phyloP scores from a whole-genome alignment of 2,113 vertebrate genomes.

The Spilogale gracilis region DNA sequence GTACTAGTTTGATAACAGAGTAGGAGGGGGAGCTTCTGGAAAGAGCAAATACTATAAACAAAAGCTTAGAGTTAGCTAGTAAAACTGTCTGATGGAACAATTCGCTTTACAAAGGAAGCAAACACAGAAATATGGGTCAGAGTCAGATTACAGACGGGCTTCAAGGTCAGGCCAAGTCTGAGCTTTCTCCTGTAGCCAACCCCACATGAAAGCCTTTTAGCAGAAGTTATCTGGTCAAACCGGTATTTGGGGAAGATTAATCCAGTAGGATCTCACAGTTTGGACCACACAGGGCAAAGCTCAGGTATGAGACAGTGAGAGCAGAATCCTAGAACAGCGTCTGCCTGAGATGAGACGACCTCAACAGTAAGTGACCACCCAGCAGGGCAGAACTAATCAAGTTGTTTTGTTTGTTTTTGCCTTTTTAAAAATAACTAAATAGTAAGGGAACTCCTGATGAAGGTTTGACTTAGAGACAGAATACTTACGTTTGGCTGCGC shows the following conservation, averaged over 20 bases:
- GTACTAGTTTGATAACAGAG: neutral
- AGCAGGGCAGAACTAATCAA: neutral
- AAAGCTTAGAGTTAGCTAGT: neutral
- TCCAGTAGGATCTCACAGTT: neutral
- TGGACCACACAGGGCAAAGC: neutral
- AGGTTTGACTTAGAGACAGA: neutral
- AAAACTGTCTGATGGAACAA: neutral
- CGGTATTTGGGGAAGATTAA: neutral
- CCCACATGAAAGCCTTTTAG: neutral
- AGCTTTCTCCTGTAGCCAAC: conserved; percentile 13
- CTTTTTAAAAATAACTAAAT: neutral
- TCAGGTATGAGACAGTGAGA: neutral
- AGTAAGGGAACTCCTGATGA: neutral
- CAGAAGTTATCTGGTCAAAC: neutral
- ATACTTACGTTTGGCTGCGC: neutral
- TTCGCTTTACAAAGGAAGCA: neutral
- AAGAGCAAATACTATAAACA: neutral
- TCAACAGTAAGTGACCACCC: neutral
- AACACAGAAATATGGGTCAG: neutral
- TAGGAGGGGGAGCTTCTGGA: neutral
- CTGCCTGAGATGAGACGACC: neutral
- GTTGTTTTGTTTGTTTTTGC: neutral
- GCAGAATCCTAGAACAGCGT: neutral
- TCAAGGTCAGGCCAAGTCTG: neutral
- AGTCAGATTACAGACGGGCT: neutral